A percentile compares a stretch with the other conserved stretches of the same genome.
phyloP scores from a whole-genome alignment of 2,888 invertebrate species.

The Entomobrya proxima region DNA sequence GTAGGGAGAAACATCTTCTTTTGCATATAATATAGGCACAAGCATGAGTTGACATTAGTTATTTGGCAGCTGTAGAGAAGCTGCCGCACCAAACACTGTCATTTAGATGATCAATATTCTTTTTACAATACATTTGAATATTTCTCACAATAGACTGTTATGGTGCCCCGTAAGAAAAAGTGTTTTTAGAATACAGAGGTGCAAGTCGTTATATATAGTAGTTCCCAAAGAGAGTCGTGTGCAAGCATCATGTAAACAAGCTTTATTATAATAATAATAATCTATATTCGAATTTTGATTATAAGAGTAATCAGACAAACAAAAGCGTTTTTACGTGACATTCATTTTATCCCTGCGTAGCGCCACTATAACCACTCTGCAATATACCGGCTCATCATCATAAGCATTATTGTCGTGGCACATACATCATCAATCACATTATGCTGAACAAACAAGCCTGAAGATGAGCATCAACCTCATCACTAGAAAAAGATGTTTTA shows the following conservation, averaged over 20 bases:
- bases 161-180: background rate
- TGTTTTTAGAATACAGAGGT: background rate
- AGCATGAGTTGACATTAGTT: background rate
- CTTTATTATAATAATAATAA: constrained; percentile 27
- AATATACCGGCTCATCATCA: constrained; percentile 18
- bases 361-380: background rate
- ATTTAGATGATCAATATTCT: constrained; percentile 15
- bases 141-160: constrained; percentile 13
- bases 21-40: background rate
- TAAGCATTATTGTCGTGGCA: constrained; percentile 5
- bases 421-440: constrained; percentile 27
- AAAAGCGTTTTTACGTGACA: constrained; percentile 44
- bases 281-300: constrained; percentile 45
- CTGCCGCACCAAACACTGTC: background rate
- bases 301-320: constrained; percentile 29
- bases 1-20: background rate
- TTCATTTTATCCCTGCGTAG: constrained; percentile 24
- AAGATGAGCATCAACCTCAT: constrained; percentile 21
- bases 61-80: constrained; percentile 1
- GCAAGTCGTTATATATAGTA: background rate
- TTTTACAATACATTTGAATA: constrained; percentile 2
- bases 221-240: constrained; percentile 48
- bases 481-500: constrained; percentile 9
- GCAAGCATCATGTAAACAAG: constrained; percentile 56
- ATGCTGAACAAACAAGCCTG: background rate